A percentile compares a stretch with the other conserved stretches of the same genome.
Evolutionary conservation across 2,113 vertebrate species (phyloP).

Genomic region (Paracanthobrama guichenoti): DNA sequence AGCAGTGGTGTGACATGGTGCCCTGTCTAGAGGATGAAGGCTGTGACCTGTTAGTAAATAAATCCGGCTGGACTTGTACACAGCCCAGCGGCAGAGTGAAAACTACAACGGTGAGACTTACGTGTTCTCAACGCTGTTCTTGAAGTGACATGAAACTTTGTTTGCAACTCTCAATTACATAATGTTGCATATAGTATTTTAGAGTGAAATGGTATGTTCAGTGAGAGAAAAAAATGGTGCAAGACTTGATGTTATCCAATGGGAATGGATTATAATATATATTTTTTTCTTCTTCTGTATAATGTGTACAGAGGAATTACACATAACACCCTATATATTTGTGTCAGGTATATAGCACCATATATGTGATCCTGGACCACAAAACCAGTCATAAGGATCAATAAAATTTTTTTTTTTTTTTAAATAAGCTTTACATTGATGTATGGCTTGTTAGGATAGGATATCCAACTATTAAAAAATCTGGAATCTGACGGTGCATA

Average conservation of each 20-base stretch:
- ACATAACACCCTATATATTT: no score
- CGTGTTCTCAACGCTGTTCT: background rate
- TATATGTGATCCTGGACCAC: no score
- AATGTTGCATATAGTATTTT: background rate
- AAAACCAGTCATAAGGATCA: no score
- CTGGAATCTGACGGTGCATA: no score
- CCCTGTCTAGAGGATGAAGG: constrained; percentile 98
- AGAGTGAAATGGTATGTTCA: background rate
- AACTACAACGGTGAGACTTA: constrained; percentile 91
- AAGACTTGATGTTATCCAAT: background rate
- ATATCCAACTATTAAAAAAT: no score
- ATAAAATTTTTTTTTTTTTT: no score
- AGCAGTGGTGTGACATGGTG: constrained; percentile 99
- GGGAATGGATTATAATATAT: no score
- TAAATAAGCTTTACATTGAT: no score
- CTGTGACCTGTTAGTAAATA: constrained; percentile 96
- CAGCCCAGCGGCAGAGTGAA: constrained; percentile 97
- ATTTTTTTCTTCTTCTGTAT: no score
- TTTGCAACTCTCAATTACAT: background rate
- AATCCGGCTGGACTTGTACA: constrained; percentile 98
- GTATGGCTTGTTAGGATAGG: no score
- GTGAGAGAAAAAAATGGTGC: background rate
- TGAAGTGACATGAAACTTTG: background rate
- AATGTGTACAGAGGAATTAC: no score
- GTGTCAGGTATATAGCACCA: no score